Percentiles rank a stretch among this genome's conserved stretches.
phyloP scores from a whole-genome alignment of 2,113 vertebrate genomes.

The Leptosomus discolor region DNA sequence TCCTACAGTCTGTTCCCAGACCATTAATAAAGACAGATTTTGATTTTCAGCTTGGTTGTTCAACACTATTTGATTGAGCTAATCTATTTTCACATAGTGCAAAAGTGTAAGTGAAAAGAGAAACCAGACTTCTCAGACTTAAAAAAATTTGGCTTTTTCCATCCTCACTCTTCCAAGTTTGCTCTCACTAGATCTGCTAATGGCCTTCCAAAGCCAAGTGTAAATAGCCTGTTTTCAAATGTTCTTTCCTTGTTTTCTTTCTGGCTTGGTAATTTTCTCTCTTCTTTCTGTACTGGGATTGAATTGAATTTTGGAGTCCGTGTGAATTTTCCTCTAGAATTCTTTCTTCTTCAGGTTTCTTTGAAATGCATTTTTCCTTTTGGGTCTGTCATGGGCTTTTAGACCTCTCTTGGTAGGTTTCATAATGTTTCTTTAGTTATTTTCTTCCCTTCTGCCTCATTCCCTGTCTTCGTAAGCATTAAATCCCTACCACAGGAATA shows the following conservation, averaged over 20 bases:
- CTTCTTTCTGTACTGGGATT: background rate
- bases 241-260: background rate
- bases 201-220: background rate
- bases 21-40: background rate
- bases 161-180: background rate
- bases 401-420: background rate
- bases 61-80: background rate
- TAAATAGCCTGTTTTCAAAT: background rate
- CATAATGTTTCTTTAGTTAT: background rate
- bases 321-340: background rate
- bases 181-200: background rate
- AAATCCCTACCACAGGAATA: background rate
- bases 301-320: background rate
- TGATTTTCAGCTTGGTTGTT: background rate
- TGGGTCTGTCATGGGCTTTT: background rate
- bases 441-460: background rate
- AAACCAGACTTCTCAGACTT: background rate
- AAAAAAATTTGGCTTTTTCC: background rate
- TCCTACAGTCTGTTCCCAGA: background rate
- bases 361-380: background rate
- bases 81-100: background rate
- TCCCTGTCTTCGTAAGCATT: background rate
- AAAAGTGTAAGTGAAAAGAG: background rate
- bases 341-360: background rate
- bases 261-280: background rate